These are phyloP conservation scores for Sebastes schlegelii DNA, from an alignment of 2,113 vertebrate species.

Conservation along the genomic window DNA sequence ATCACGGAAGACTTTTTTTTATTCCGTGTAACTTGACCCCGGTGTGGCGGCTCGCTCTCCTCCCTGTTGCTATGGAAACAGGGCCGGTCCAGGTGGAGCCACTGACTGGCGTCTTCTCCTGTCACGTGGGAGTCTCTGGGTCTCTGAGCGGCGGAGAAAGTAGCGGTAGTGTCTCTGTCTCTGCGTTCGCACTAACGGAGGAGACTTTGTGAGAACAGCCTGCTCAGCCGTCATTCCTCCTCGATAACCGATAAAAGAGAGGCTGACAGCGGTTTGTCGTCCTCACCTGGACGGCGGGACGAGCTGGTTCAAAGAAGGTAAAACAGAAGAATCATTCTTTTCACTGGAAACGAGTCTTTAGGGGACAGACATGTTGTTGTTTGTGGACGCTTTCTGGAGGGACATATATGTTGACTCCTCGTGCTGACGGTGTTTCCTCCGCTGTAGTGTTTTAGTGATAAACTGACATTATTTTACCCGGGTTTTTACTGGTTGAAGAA, in stretches of 20 bases:
- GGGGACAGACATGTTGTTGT: neutral
- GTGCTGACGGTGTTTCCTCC: neutral
- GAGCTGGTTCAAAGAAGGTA: neutral
- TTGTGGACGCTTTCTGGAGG: constrained; percentile 8
- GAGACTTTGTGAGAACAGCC: constrained; percentile 32
- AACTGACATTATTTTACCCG: neutral
- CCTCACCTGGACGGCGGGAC: neutral
- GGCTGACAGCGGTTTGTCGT: neutral
- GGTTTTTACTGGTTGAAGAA: no score
- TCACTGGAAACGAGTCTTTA: neutral
- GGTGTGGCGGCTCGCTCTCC: constrained; percentile 28
- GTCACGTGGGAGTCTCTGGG: constrained; percentile 84
- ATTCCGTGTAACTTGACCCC: neutral
- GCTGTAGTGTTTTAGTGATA: neutral
- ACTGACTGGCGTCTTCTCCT: constrained; percentile 82
- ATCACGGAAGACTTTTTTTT: neutral
- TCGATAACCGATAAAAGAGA: neutral
- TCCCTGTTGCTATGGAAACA: constrained; percentile 82
- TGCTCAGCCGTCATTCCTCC: neutral
- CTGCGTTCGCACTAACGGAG: constrained; percentile 43
- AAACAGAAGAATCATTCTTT: no score
- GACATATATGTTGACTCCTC: neutral
- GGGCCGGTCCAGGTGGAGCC: constrained; percentile 84
- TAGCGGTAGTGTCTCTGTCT: constrained; percentile 60
- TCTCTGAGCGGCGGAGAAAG: constrained; percentile 74